Evolutionary conservation across 2,888 invertebrate species (phyloP).

Genomic region (Chaetogeoica ovagalla): DNA sequence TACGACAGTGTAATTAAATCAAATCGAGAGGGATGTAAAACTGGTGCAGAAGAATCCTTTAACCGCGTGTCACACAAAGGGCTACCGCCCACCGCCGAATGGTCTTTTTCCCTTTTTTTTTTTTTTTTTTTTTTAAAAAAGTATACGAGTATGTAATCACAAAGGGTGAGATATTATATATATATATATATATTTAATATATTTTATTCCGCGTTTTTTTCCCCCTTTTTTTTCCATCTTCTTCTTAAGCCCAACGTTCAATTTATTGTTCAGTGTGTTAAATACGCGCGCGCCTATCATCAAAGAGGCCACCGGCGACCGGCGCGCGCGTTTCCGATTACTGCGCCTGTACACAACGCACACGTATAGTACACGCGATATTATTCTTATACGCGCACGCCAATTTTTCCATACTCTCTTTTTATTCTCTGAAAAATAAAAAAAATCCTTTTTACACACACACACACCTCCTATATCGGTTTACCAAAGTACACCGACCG

Average conservation of each 20-base stretch:
- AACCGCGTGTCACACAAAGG: constrained; percentile 35
- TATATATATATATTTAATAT: too few relatives aligned
- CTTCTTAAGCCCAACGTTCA: constrained; percentile 11
- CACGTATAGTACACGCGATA: background rate
- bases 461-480: constrained; percentile 43
- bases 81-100: constrained; percentile 35
- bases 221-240: background rate
- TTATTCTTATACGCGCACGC: background rate
- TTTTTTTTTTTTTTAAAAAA: too few relatives aligned
- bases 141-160: background rate
- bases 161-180: constrained; percentile 5
- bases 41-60: background rate
- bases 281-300: constrained; percentile 4
- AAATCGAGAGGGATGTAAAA: constrained; percentile 33
- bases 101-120: too few relatives aligned
- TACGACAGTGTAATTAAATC: constrained; percentile 46
- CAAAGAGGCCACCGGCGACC: constrained; percentile 44
- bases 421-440: background rate
- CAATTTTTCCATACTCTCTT: constrained; percentile 15
- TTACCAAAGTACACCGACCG: constrained; percentile 51
- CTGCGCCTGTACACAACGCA: background rate
- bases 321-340: constrained; percentile 48
- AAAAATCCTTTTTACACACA: constrained; percentile 33
- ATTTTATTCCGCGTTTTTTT: constrained; percentile 2
- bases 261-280: constrained; percentile 29